A percentile compares a stretch with the other conserved stretches of the same genome.
phyloP scores from a whole-genome alignment of 2,113 vertebrate species.

The Etia nguti region DNA sequence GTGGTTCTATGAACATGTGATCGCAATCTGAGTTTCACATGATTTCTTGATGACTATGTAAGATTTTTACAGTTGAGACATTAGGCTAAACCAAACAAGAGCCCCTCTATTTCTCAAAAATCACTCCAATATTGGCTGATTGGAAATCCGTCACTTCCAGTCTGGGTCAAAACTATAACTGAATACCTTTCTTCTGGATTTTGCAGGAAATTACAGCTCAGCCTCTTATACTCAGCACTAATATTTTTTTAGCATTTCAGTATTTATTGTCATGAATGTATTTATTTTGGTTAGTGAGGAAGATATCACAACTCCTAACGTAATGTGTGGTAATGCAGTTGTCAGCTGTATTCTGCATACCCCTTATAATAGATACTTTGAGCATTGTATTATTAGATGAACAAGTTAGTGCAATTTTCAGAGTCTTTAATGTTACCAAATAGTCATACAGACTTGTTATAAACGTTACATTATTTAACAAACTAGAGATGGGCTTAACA shows the following conservation, averaged over 20 bases:
- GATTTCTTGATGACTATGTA: not conserved
- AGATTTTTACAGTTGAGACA: not conserved
- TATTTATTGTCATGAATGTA: conserved; percentile 18
- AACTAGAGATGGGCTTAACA: not conserved
- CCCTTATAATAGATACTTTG: not conserved
- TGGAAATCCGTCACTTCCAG: not conserved
- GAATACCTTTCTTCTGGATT: not conserved
- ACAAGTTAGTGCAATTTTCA: not conserved
- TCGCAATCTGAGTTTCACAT: not conserved
- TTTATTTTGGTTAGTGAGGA: conserved; percentile 10
- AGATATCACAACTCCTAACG: not conserved
- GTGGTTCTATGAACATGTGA: not conserved
- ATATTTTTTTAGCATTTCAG: not conserved
- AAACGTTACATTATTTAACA: not conserved
- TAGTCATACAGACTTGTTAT: not conserved
- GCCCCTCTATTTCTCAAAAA: not conserved
- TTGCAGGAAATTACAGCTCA: not conserved
- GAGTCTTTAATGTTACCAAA: not conserved
- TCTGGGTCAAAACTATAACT: not conserved
- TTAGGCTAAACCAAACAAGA: not conserved
- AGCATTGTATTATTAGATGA: not conserved
- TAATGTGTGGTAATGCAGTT: not conserved
- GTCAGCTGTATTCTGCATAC: not conserved
- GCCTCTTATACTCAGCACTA: not conserved
- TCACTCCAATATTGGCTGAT: not conserved